These are phyloP conservation scores for Drosophila melanica DNA, from an alignment of 1,140 invertebrate species.

Conservation along the genomic window DNA sequence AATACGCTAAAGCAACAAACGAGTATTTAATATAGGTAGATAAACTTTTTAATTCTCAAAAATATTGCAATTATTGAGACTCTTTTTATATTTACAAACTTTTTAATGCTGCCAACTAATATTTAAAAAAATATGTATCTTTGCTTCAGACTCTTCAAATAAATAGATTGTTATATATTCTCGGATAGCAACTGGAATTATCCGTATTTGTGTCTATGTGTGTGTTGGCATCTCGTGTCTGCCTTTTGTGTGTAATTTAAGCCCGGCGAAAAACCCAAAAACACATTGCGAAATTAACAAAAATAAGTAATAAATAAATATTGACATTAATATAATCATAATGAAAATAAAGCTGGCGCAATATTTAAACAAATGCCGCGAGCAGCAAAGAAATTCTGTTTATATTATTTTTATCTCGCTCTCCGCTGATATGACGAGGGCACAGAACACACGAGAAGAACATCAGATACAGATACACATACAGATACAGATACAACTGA, in stretches of 20 bases:
- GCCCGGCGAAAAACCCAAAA: background rate
- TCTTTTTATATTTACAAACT: too few species aligned
- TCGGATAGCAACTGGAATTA: background rate
- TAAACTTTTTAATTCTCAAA: background rate
- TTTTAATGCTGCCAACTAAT: too few species aligned
- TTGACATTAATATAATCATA: conserved; percentile 34
- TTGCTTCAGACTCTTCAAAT: background rate
- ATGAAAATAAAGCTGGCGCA: conserved; percentile 44
- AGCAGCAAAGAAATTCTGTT: conserved; percentile 35
- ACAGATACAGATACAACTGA: conserved; percentile 1
- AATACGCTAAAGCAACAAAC: too few species aligned
- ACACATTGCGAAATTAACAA: conserved; percentile 27
- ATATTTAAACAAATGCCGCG: conserved; percentile 57
- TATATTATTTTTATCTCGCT: conserved; percentile 34
- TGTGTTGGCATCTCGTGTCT: conserved; percentile 12
- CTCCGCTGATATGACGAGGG: background rate
- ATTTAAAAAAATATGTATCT: background rate
- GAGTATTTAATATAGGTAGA: too few species aligned
- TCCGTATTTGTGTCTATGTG: conserved; percentile 21
- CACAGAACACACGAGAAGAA: background rate
- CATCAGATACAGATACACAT: conserved; percentile 6
- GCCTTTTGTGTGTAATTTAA: background rate
- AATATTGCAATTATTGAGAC: background rate
- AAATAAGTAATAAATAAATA: conserved; percentile 53
- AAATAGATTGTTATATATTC: background rate